A percentile compares a stretch with the other conserved stretches of the same genome.
These are phyloP conservation scores for Lamellibrachia columna DNA, from an alignment of 2,888 invertebrate species.

Conservation along the genomic window DNA sequence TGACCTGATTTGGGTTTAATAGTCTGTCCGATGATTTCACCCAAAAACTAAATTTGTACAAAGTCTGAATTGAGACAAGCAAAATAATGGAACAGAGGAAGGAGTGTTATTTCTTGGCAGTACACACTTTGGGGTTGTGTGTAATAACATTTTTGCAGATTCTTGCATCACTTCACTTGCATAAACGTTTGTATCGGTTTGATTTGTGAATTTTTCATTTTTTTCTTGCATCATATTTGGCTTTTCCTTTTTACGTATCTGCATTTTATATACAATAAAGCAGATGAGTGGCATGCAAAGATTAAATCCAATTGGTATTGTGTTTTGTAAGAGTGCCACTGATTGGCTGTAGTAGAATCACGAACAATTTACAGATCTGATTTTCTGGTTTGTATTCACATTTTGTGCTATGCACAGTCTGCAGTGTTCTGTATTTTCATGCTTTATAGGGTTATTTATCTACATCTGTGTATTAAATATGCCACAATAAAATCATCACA, in stretches of 20 bases:
- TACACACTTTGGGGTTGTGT: neutral
- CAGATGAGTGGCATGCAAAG: neutral
- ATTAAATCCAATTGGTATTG: neutral
- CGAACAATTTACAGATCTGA: neutral
- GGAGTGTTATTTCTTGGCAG: too few relatives aligned
- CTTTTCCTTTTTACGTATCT: neutral
- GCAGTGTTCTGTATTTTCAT: neutral
- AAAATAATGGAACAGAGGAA: too few relatives aligned
- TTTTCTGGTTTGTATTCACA: neutral
- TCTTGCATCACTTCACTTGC: neutral
- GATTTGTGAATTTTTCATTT: neutral
- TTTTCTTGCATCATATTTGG: neutral
- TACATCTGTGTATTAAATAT: neutral
- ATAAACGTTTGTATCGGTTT: neutral
- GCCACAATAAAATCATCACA: neutral
- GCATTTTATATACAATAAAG: neutral
- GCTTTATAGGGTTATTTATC: neutral
- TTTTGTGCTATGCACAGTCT: neutral
- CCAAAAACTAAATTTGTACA: too few relatives aligned
- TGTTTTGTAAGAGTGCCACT: neutral
- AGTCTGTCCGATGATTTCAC: too few relatives aligned
- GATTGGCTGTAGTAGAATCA: neutral
- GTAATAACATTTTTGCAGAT: neutral
- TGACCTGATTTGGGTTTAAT: too few relatives aligned
- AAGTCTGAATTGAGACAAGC: too few relatives aligned